Evolutionary conservation across 1,140 invertebrate genomes (phyloP), one percentile per base, ranked within the genome.

Genomic region (Drosophila ambigua): DNA sequence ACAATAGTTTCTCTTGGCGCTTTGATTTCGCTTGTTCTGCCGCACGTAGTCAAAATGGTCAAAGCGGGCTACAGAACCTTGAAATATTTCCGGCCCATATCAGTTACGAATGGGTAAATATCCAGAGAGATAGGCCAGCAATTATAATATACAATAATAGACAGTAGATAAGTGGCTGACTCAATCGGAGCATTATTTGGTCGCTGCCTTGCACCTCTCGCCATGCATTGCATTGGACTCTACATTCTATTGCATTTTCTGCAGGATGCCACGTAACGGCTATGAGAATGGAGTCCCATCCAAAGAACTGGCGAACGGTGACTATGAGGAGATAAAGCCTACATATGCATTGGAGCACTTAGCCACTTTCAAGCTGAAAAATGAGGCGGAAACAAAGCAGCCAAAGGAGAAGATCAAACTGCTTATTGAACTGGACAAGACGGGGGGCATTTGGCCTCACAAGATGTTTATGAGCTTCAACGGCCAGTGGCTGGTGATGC

Each of bases 391-490:
- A 57, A 58, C 74, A 7, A 76, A 72, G 44, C 83, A 84, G 44
- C 90, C 90, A 5, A 91, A 91, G 53, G 90, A 91, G 46, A 91
- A 91, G 60, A 80, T 91, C 72, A 91, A 90, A 69, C 50, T 90
- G 15, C 64, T 91, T 7, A 77, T 91, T 28, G 89, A 91, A 13
- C 59, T 91, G 23, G 89, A 91, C 51, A 91, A 90, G 45, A 84
- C 79, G 0, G 85, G 90, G 0, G 85, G 85, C 20, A 81, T 91
- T 46, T 91, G 90, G 89, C 89, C 90, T 7, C 82, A 90, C 49
- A 91, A 91, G 41, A 91, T 91, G 89, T 91, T 72, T 28, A 91
- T 91, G 90, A 77, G 75, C 64, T 91, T 91, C 24, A 91, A 81
- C 64, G 90, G 90, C 1, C 90, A 91, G 60, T 91, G 90, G 90